Percentiles rank a stretch among this genome's conserved stretches.
phyloP scores from a whole-genome alignment of 2,113 vertebrate genomes.

The Leucoraja erinaceus region DNA sequence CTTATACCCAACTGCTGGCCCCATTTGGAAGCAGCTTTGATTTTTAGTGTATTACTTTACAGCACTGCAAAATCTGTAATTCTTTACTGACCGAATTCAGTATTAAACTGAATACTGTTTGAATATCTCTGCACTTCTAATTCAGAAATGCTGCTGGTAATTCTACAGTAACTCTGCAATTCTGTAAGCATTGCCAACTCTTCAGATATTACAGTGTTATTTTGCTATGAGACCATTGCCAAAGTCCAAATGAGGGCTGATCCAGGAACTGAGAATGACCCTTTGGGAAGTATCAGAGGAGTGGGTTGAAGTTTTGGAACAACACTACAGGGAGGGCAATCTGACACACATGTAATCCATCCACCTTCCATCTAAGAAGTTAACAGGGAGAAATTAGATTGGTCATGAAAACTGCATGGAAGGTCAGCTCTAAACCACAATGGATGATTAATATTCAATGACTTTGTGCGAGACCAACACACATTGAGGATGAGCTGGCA shows the following conservation, averaged over 20 bases:
- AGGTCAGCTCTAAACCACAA: not conserved
- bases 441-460: slow-evolving; percentile 22
- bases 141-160: too few species aligned
- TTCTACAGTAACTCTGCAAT: too few species aligned
- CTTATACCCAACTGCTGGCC: too few species aligned
- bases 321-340: not conserved
- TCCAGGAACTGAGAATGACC: not conserved
- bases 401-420: slow-evolving; percentile 23
- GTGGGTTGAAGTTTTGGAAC: not conserved
- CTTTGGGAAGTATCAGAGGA: not conserved
- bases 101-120: too few species aligned
- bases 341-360: not conserved
- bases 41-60: not conserved
- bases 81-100: too few species aligned
- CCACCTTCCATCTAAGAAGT: not conserved
- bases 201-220: not conserved
- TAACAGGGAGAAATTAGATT: not conserved
- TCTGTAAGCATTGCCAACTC: not conserved
- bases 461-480: slow-evolving; percentile 3
- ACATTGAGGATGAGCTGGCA: slow-evolving; percentile 1
- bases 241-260: not conserved
- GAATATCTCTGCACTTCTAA: too few species aligned
- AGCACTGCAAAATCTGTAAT: too few species aligned
- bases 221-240: not conserved
- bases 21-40: too few species aligned